phyloP scores from a whole-genome alignment of 2,888 invertebrate genomes.

The Hetaerina titia region DNA sequence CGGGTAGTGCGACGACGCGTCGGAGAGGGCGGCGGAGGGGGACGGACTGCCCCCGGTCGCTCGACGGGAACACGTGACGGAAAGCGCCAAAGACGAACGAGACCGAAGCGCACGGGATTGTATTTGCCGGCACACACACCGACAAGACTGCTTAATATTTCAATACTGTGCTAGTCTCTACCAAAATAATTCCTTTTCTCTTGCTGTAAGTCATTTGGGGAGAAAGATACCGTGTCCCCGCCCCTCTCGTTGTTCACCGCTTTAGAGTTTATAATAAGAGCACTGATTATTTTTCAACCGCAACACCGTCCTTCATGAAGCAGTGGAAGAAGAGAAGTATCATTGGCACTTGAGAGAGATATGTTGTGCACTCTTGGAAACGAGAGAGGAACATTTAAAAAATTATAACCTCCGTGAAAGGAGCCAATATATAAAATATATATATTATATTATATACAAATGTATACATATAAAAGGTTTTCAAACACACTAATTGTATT shows the following conservation, averaged over 20 bases:
- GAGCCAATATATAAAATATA: not conserved
- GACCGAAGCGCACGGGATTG: not conserved
- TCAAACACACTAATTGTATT: not conserved
- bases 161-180: not conserved
- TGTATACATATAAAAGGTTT: constrained; percentile 43
- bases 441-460: constrained; percentile 34
- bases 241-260: not conserved
- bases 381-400: not conserved
- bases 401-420: constrained; percentile 27
- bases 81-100: constrained; percentile 11
- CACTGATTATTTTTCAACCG: not conserved
- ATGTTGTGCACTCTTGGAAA: not conserved
- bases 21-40: constrained; percentile 36
- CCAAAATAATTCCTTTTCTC: not conserved
- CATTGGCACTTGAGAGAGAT: not conserved
- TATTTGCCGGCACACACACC: not conserved
- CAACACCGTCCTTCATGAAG: constrained; percentile 57
- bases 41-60: constrained; percentile 27
- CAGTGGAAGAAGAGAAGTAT: not conserved
- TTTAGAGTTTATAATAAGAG: not conserved
- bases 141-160: not conserved
- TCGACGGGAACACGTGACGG: constrained; percentile 50
- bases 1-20: not conserved
- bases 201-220: not conserved
- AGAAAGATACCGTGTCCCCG: not conserved